Evolutionary conservation across 2,888 invertebrate genomes (phyloP).

Genomic region (Spicauda simplicius): DNA sequence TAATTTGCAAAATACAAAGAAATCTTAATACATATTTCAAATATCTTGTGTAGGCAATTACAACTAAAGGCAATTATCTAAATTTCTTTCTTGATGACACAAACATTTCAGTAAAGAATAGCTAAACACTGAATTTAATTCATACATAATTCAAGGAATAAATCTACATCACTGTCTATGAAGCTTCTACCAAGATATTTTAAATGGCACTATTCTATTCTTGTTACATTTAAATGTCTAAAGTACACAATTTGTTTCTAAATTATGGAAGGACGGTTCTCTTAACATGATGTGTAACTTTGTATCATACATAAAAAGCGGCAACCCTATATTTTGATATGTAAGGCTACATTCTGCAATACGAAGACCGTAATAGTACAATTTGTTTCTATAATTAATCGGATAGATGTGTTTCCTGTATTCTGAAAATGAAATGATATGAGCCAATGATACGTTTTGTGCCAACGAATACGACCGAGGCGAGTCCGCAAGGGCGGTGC

Average conservation of each 20-base stretch:
- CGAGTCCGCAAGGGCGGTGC: slow-evolving; percentile 48
- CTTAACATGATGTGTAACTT: slow-evolving; percentile 56
- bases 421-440: slow-evolving; percentile 47
- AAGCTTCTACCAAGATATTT: slow-evolving; percentile 31
- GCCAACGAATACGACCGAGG: slow-evolving; percentile 31
- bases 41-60: too few species aligned
- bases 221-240: slow-evolving; percentile 28
- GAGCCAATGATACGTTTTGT: slow-evolving; percentile 48
- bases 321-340: slow-evolving; percentile 62
- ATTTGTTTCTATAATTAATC: neutral
- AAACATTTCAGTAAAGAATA: too few species aligned
- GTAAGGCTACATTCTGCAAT: slow-evolving; percentile 55
- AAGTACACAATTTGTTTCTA: slow-evolving; percentile 50
- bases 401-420: slow-evolving; percentile 25
- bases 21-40: too few species aligned
- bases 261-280: slow-evolving; percentile 76
- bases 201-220: slow-evolving; percentile 33
- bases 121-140: neutral
- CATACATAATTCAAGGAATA: neutral
- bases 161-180: neutral
- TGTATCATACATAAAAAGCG: slow-evolving; percentile 53
- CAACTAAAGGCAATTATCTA: too few species aligned
- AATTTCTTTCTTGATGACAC: too few species aligned
- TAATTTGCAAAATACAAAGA: neutral
- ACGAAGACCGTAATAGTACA: neutral